Evolutionary conservation across 2,113 vertebrate species (phyloP), one percentile per base, ranked within the genome.

Genomic region (Cyphomyrus plagiostoma): DNA sequence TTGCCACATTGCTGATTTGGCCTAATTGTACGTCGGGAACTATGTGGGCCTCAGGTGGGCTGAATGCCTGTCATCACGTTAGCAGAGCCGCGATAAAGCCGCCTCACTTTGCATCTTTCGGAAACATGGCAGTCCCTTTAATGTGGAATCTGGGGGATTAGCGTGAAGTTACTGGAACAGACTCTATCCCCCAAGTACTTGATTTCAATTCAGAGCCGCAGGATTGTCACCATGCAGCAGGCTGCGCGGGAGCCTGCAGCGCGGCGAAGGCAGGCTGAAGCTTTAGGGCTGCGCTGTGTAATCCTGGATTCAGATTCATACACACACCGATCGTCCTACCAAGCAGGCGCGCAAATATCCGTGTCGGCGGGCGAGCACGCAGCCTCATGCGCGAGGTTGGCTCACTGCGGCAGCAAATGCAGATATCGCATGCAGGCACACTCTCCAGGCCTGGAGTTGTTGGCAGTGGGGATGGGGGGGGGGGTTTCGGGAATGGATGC

Each of bases 351-450:
- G 42, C 35, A 91, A 91, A 89, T 89, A 49, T 35, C 87, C 85
- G 48, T 89, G 89, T 80, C 91, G 26, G 86, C 39, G 35, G 90
- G 89, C 74, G 74, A 50, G 89, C 92, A 89, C 91, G 30, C 86
- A 86, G 3, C 30, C 90, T 90, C 89, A 88, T 91, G 87, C 74
- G 89, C 85, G 70, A 91, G 94, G 94, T 95, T 95, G 93, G 91
- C 86, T 92, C 86, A 84, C 86, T 86, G 89, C 90, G 91, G 92
- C 89, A 90, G 91, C 92, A 94, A 95, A 95, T 95, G 91, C 91
- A 90, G 92, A 91, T 92, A 94, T 94, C 92, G 90, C 94, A 96
- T 96, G 96, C 95, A 94, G 94, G 26, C 90, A 83, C 95, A 96
- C 94, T 92, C 91, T 39, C 35, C 70, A 39, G 3, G 10, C 13